Percentiles rank a stretch among this genome's conserved stretches.
Conservation (phyloP, 2,888 invertebrate species). For the Ochropleura leucogaster region DNA sequence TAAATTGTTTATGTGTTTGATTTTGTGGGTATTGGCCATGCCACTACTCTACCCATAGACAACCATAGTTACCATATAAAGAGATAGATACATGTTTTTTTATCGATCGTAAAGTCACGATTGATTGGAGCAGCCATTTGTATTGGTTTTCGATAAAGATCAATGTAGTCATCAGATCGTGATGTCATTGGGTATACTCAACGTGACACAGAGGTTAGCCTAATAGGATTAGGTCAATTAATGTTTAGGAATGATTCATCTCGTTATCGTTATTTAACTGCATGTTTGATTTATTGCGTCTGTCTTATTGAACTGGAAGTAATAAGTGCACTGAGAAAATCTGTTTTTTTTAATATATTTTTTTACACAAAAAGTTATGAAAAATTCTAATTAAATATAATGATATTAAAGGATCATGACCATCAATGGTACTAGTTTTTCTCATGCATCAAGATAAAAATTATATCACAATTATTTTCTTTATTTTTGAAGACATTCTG, state of each 20-base stretch:
- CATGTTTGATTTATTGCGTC: constrained; percentile 8
- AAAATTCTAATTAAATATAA: too few species aligned
- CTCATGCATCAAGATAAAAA: too few species aligned
- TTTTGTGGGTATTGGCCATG: not conserved
- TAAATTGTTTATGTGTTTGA: not conserved
- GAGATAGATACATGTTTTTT: constrained; percentile 5
- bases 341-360: too few species aligned
- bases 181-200: constrained; percentile 46
- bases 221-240: constrained; percentile 54
- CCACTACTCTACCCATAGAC: too few species aligned
- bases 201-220: constrained; percentile 63
- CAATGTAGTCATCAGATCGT: constrained; percentile 60
- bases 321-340: not conserved
- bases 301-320: constrained; percentile 2
- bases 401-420: too few species aligned
- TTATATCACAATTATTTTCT: too few species aligned
- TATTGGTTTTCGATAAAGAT: constrained; percentile 49
- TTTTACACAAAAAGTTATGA: too few species aligned
- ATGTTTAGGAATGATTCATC: constrained; percentile 50
- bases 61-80: constrained; percentile 11
- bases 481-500: too few species aligned
- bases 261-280: constrained; percentile 38
- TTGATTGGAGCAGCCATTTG: constrained; percentile 11
- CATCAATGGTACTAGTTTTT: too few species aligned
- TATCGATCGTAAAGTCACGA: constrained; percentile 20